A percentile compares a stretch with the other conserved stretches of the same genome.
Evolutionary conservation across 2,113 vertebrate species (phyloP).

Genomic region (Solea senegalensis): DNA sequence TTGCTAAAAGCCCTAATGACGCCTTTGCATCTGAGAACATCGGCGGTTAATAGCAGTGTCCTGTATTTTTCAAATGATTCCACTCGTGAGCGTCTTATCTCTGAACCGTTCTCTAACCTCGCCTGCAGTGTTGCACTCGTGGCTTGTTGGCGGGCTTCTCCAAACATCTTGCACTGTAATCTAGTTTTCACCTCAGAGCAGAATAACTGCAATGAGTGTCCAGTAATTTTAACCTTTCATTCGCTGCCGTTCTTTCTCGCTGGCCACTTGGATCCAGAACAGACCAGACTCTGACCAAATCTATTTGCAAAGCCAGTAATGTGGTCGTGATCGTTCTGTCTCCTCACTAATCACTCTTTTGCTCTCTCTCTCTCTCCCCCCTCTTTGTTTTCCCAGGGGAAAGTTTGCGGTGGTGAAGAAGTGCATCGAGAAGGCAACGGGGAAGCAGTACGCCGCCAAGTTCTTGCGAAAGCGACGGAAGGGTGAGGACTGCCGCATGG

Average conservation of each 20-base stretch:
- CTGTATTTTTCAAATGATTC: slow-evolving; percentile 51
- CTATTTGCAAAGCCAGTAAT: slow-evolving; percentile 38
- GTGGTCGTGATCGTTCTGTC: slow-evolving; percentile 43
- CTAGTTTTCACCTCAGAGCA: slow-evolving; percentile 27
- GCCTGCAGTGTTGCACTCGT: slow-evolving; percentile 23
- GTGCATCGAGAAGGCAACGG: slow-evolving; percentile 90
- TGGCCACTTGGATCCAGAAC: slow-evolving; percentile 26
- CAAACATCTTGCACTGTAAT: slow-evolving; percentile 30
- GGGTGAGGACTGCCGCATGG: slow-evolving; percentile 91
- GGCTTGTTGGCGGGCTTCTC: slow-evolving; percentile 7
- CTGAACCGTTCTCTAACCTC: slow-evolving; percentile 13
- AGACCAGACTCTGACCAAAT: slow-evolving; percentile 30
- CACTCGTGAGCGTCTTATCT: slow-evolving; percentile 37
- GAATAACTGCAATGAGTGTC: slow-evolving; percentile 31
- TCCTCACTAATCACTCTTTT: slow-evolving; percentile 32
- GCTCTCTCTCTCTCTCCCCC: slow-evolving; percentile 21
- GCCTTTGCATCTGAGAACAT: slow-evolving; percentile 10
- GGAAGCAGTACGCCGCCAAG: slow-evolving; percentile 93
- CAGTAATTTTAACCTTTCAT: slow-evolving; percentile 43
- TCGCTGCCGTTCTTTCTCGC: slow-evolving; percentile 12
- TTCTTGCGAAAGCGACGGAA: slow-evolving; percentile 95
- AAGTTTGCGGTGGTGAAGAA: slow-evolving; percentile 98
- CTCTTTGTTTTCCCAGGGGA: slow-evolving; percentile 79
- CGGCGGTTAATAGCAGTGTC: slow-evolving; percentile 7
- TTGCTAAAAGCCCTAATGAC: neutral